phyloP scores from a whole-genome alignment of 2,797 vertebrate genomes.

The Tinamus major region DNA sequence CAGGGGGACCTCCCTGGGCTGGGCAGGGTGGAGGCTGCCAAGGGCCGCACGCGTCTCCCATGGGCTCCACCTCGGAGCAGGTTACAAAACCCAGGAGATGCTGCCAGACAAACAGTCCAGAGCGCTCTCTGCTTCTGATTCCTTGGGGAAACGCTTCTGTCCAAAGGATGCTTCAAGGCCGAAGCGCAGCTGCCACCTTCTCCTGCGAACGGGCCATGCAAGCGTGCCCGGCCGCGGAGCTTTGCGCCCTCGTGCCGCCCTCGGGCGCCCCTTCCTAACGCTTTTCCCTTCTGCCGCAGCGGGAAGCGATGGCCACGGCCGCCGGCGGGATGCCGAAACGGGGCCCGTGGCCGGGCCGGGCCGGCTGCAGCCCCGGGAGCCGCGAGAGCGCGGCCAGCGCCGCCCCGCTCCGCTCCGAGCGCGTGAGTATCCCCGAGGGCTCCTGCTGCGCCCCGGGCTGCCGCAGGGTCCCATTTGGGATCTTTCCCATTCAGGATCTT shows the following conservation, averaged over 20 bases:
- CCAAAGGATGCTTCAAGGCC: background rate
- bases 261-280: rapidly evolving
- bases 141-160: background rate
- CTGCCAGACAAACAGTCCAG: rapidly evolving
- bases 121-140: rapidly evolving
- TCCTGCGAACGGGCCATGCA: background rate
- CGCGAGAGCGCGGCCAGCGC: conserved; percentile 87
- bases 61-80: background rate
- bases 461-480: no score
- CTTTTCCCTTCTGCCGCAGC: conserved; percentile 18
- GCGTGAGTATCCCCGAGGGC: conserved; percentile 68
- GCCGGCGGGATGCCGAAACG: conserved; percentile 85
- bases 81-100: rapidly evolving
- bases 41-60: no score
- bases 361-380: conserved; percentile 83
- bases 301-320: rapidly evolving
- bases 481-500: no score
- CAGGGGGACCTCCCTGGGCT: background rate
- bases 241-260: background rate
- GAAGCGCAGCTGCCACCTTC: background rate
- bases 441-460: no score
- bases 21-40: background rate
- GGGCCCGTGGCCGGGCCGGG: conserved; percentile 84
- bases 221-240: rapidly evolving
- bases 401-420: conserved; percentile 80